Evolutionary conservation across 2,797 vertebrate species (phyloP), one percentile per base, ranked within the genome.

Genomic region (Catamblyrhynchus diadema): DNA sequence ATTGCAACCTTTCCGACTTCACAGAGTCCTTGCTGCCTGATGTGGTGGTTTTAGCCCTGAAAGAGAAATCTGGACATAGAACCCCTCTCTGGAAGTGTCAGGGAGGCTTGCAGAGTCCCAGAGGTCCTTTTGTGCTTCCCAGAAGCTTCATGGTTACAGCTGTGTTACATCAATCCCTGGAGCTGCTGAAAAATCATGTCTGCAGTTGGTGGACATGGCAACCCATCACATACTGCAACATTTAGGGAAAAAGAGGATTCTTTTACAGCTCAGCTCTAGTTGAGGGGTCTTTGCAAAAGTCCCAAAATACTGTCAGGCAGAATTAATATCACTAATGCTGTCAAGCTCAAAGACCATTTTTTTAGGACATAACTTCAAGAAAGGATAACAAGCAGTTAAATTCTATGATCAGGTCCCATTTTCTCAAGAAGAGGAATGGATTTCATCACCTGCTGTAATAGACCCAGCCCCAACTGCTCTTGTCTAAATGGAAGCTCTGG

Each of bases 181-280:
- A 86, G 72, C 85, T 94, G 88, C 12, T 88, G 86, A 95, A 94
- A 88, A 94, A 44, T 72, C 73, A 3, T 54, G 39, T 86, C 81
- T 41, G 28, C 70, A 69, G 62, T 86, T 78, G 44, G 54, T 86
- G 86, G 62, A 88, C 54, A 24, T 42, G 48, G 54, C 65, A 91
- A 57, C 70, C 53, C 27, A 53, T 78, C 69, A 12, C 59, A 27
- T 62, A 91, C 42, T 89, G 60, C 75, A 80, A 27, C 18, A 4
- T 74, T 80, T 67, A n/a, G 47, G 3, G n/a, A 50, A 70, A 85
- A 56, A n/a, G 2, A 5, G 10, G 12, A n/a, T 28, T 85, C 77
- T 81, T 82, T 80, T 56, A 61, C 42, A 53, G 44, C 30, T 85
- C 45, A 78, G 60, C 23, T 83, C 10, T 51, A 17, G 28, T 12